Conservation (phyloP, 2,797 vertebrate genomes). For the Phataginus tricuspis region DNA sequence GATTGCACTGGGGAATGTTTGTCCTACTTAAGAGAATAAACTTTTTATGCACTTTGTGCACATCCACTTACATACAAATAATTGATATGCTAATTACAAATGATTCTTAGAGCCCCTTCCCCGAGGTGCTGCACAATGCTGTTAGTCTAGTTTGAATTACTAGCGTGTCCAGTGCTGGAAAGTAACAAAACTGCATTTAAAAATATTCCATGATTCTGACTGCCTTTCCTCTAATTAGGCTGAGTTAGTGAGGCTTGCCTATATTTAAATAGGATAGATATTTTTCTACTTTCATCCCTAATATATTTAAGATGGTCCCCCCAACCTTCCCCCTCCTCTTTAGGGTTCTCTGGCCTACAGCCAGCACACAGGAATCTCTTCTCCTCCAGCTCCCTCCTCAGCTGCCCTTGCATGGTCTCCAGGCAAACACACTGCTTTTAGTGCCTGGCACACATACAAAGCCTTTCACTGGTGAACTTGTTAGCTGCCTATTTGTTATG, state of each 20-base stretch:
- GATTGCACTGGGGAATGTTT: conserved; percentile 72
- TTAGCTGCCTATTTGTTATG: not conserved
- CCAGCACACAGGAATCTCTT: not conserved
- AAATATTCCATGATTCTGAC: conserved; percentile 63
- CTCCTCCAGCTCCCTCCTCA: not conserved
- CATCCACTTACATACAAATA: conserved; percentile 76
- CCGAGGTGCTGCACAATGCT: conserved; percentile 59
- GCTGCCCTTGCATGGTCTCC: not conserved
- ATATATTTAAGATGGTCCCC: conserved; percentile 40
- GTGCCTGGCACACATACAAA: not conserved
- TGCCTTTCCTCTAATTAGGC: conserved; percentile 65
- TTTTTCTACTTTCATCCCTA: conserved; percentile 41
- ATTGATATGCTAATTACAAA: conserved; percentile 78
- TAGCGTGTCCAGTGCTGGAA: conserved; percentile 62
- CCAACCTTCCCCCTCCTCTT: not conserved
- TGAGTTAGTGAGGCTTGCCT: conserved; percentile 63
- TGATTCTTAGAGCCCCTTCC: conserved; percentile 69
- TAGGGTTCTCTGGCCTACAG: not conserved
- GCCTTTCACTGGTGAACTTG: conserved; percentile 34
- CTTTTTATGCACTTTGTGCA: conserved; percentile 73
- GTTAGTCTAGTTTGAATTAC: conserved; percentile 71
- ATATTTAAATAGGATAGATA: conserved; percentile 65
- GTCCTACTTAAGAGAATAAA: conserved; percentile 79
- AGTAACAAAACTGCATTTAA: conserved; percentile 70
- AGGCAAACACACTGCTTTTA: not conserved